Evolutionary conservation across 2,113 vertebrate species (phyloP).

Genomic region (Pogona vitticeps): DNA sequence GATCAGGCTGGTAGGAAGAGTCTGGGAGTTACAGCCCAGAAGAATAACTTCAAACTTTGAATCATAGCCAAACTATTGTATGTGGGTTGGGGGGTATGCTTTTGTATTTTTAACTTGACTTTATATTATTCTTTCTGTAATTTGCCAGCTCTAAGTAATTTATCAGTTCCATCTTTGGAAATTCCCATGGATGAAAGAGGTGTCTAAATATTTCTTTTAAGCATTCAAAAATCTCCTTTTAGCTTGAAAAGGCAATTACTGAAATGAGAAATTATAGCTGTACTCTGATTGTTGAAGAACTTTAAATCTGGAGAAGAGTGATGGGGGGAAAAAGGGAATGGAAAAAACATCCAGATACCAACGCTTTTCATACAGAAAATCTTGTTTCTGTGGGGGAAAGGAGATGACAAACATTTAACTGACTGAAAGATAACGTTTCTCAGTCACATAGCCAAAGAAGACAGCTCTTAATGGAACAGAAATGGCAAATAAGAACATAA

Average conservation of each 20-base stretch:
- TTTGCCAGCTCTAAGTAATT: neutral
- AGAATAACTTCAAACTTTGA: too few relatives aligned
- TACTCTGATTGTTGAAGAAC: neutral
- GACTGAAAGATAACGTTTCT: neutral
- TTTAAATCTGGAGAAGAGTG: neutral
- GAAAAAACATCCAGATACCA: neutral
- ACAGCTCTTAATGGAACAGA: constrained; percentile 7
- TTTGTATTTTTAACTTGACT: neutral
- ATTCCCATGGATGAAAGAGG: constrained; percentile 6
- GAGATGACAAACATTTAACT: neutral
- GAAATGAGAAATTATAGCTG: constrained; percentile 8
- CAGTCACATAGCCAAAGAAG: neutral
- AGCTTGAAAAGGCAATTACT: constrained; percentile 19
- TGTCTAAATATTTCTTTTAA: constrained; percentile 23
- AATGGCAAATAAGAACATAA: neutral
- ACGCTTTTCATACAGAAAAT: neutral
- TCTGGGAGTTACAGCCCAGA: too few relatives aligned
- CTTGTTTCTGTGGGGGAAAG: neutral
- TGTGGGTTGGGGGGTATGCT: neutral
- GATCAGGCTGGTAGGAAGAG: too few relatives aligned
- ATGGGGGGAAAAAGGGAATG: neutral
- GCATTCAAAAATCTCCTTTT: constrained; percentile 6
- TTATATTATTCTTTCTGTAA: neutral
- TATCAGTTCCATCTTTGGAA: neutral
- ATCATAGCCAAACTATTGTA: neutral